Evolutionary conservation across 1,140 invertebrate species (phyloP), one percentile per base, ranked within the genome.

Genomic region (Batillaria attramentaria): DNA sequence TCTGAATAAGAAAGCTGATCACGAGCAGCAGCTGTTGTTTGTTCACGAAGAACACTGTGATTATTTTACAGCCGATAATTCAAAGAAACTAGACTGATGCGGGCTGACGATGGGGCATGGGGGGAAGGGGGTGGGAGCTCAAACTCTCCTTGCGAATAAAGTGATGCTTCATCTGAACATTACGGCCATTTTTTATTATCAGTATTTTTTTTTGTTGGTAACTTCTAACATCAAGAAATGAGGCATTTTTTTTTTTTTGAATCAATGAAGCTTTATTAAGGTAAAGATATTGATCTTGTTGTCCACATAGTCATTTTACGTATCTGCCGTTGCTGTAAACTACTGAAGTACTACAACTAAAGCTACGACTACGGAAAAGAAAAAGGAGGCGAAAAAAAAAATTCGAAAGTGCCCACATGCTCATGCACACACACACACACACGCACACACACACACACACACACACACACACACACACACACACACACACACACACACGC

Each of bases 381-480:
- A 62, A 20, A 62, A 20, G 31, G 24, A 62, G 24, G 31, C 57
- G 2, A 20, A 3, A 20, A 28, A 20, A 3, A 10, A 28, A 20
- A 3, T 31, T 1, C 57, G 2, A 18, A 3, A 20, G 31, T 31
- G 2, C 57, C 24, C 57, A 62, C 57, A 62, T 31, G 31, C 57
- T 28, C 57, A 62, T 31, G 31, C 57, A 62, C 57, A 62, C 57
- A 62, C 57, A 62, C 57, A 62, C 57, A 62, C 57, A 62, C 57
- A 62, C 57, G 31, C 57, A 62, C 57, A 62, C 57, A 62, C 57
- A 62, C 13, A 62, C 31, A 28, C n/a, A 62, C n/a, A 28, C 31
- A 28, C n/a, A 28, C n/a, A 28, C 2, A 62, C n/a, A 62, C 2
- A 28, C n/a, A 28, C n/a, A 10, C 57, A 24, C 13, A 10, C 57